Conservation (phyloP, 2,888 invertebrate species). For the Brachypterus glaber region DNA sequence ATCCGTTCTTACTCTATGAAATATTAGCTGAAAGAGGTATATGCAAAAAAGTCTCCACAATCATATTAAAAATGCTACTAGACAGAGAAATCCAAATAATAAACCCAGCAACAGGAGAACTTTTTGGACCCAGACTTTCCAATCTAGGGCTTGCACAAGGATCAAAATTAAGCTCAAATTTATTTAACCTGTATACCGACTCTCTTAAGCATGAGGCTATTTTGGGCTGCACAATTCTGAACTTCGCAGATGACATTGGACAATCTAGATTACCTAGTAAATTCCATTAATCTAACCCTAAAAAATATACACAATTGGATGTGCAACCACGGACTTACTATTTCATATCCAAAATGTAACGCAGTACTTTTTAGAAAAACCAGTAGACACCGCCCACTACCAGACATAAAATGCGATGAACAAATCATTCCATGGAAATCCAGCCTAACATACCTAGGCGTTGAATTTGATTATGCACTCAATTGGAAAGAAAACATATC, state of each 20-base stretch:
- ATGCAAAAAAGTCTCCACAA: neutral
- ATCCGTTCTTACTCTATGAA: slow-evolving; percentile 3
- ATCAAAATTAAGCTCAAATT: slow-evolving; percentile 9
- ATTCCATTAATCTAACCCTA: slow-evolving; percentile 11
- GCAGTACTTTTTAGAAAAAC: slow-evolving; percentile 12
- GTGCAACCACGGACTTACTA: slow-evolving; percentile 5
- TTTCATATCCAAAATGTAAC: slow-evolving; percentile 6
- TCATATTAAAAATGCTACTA: neutral
- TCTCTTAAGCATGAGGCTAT: no score
- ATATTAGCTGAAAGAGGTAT: neutral
- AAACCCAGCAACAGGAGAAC: neutral
- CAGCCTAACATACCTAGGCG: slow-evolving; percentile 10
- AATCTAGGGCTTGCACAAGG: slow-evolving; percentile 4
- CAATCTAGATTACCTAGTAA: no score
- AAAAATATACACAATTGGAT: slow-evolving; percentile 6
- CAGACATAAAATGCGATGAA: neutral
- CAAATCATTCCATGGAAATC: slow-evolving; percentile 4
- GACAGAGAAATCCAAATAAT: neutral
- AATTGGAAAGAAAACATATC: slow-evolving; percentile 3
- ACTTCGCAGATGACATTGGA: slow-evolving; percentile 13
- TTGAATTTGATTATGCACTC: slow-evolving; percentile 4
- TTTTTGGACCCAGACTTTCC: neutral
- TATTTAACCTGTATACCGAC: no score
- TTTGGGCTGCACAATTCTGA: no score
- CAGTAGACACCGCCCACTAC: neutral